Evolutionary conservation across 2,888 invertebrate genomes (phyloP), one percentile per base, ranked within the genome.

Genomic region (Ptychoptera contaminata): DNA sequence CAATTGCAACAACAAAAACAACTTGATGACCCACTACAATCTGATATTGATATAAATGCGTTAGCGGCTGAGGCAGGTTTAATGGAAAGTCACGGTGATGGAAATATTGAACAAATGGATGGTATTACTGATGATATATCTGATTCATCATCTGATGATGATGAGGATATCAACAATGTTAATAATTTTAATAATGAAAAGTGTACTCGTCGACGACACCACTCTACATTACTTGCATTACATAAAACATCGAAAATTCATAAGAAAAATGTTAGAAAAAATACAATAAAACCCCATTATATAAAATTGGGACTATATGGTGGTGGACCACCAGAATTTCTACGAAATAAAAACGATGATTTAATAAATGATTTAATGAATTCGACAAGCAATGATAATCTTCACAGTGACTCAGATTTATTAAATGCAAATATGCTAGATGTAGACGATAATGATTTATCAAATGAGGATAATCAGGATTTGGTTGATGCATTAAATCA

Each of bases 1-100:
- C 23, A 16, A 29, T 2, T 14, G 2, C 12, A 16, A n/a, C 2
- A 9, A 14, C 38, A 36, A 35, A 37, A 16, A 44, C 49, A 23
- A 5, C 23, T 36, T 29, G 47, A 47, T 39, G 46, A 45, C 7
- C 73, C 74, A 8, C 74, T 73, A 2, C 74, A 74, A 4, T 75
- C 73, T 2, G 76, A 76, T 52, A 73, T 75, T 2, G 75, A 75
- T 2, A 55, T 77, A 10, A 74, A 76, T 12, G 75, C 76, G 6
- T 56, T 77, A 15, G 75, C 76, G 8, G 75, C 74, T 1, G 77
- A 76, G 55, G 74, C 76, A 29, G 74, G 75, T 2, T 58, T 76
- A 3, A 71, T 75, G 8, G 48, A 48, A 29, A 60, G 40, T 52
- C 62, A 40, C 55, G 8, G 6, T 57, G 48, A 63, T 59, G 37